A percentile compares a stretch with the other conserved stretches of the same genome.
phyloP scores from a whole-genome alignment of 2,113 vertebrate species.

The Platichthys flesus region DNA sequence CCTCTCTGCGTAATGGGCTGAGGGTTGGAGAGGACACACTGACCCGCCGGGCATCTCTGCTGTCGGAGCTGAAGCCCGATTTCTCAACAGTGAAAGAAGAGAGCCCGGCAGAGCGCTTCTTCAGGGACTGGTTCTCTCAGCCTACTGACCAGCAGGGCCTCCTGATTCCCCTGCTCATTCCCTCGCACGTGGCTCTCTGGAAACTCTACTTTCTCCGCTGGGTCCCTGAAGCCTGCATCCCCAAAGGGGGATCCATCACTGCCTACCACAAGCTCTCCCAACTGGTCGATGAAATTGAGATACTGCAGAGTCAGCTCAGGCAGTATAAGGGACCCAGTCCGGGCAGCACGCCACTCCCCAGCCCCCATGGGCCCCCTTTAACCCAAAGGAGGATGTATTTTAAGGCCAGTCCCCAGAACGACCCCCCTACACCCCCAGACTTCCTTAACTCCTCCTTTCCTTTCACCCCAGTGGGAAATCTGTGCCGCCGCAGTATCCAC shows the following conservation, averaged over 20 bases:
- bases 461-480: constrained; percentile 92
- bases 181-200: constrained; percentile 91
- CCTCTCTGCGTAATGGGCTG: constrained; percentile 86
- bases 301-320: constrained; percentile 85
- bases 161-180: constrained; percentile 86
- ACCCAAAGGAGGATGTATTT: constrained; percentile 92
- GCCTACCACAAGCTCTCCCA: constrained; percentile 89
- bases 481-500: constrained; percentile 89
- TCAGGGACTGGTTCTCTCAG: constrained; percentile 89
- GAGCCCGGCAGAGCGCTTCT: constrained; percentile 85
- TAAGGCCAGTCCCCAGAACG: constrained; percentile 71
- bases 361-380: constrained; percentile 59
- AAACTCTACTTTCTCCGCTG: constrained; percentile 96
- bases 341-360: constrained; percentile 61
- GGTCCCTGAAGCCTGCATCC: constrained; percentile 94
- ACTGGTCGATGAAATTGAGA: constrained; percentile 91
- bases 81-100: constrained; percentile 75
- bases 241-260: constrained; percentile 86
- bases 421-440: constrained; percentile 79
- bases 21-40: constrained; percentile 81
- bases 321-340: constrained; percentile 80
- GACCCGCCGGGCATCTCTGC: constrained; percentile 87
- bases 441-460: constrained; percentile 95
- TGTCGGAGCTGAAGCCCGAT: constrained; percentile 84
- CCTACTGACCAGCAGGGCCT: constrained; percentile 87